Evolutionary conservation across 2,888 invertebrate species (phyloP).

Genomic region (Melipona bicolor): DNA sequence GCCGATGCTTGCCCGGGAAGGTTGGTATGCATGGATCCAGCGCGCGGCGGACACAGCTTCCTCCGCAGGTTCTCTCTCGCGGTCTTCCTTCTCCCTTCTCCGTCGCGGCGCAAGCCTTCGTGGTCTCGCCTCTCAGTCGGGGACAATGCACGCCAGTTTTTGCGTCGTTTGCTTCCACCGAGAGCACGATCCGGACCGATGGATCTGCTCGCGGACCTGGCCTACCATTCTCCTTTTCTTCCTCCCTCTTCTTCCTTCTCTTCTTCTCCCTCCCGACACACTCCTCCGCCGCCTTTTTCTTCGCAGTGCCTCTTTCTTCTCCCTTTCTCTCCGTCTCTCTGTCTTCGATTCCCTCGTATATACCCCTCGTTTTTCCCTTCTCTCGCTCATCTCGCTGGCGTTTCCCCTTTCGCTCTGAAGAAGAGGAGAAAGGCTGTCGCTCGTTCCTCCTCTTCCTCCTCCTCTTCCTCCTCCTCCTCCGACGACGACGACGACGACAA

Average conservation of each 20-base stretch:
- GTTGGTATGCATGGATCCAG: slow-evolving; percentile 77
- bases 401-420: neutral
- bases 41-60: slow-evolving; percentile 59
- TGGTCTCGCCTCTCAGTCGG: slow-evolving; percentile 66
- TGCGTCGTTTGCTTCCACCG: slow-evolving; percentile 81
- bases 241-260: slow-evolving; percentile 57
- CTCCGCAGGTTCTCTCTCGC: slow-evolving; percentile 45
- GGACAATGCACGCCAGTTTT: slow-evolving; percentile 83
- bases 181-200: slow-evolving; percentile 67
- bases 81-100: slow-evolving; percentile 24
- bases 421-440: neutral
- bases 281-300: slow-evolving; percentile 42
- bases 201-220: slow-evolving; percentile 63
- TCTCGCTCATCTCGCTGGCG: slow-evolving; percentile 27
- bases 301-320: slow-evolving; percentile 37
- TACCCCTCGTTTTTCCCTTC: neutral
- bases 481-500: slow-evolving; percentile 2
- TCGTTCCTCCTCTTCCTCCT: slow-evolving; percentile 1
- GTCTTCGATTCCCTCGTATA: neutral
- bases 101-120: slow-evolving; percentile 54
- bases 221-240: slow-evolving; percentile 58
- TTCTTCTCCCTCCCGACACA: slow-evolving; percentile 41
- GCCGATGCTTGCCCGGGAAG: slow-evolving; percentile 59
- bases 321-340: neutral
- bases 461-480: too few relatives aligned